phyloP scores from a whole-genome alignment of 2,888 invertebrate genomes.

The Volucella inanis region DNA sequence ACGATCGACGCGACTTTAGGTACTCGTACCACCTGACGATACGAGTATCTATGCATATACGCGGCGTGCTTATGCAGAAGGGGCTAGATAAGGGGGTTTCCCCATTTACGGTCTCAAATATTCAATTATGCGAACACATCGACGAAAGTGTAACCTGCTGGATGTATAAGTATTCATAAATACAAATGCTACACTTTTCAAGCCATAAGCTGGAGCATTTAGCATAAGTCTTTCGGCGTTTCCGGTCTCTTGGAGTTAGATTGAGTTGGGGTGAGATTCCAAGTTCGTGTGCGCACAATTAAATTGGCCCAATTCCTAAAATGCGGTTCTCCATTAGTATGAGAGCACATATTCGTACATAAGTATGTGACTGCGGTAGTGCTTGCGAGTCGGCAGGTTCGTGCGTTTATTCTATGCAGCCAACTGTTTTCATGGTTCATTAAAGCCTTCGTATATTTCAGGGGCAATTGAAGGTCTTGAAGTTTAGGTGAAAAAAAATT shows the following conservation, averaged over 20 bases:
- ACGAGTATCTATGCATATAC: no score
- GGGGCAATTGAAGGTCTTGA: slow-evolving; percentile 44
- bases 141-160: slow-evolving; percentile 49
- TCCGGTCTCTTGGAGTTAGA: slow-evolving; percentile 40
- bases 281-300: slow-evolving; percentile 49
- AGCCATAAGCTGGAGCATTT: background rate
- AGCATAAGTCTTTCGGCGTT: background rate
- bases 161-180: no score
- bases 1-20: slow-evolving; percentile 1
- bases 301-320: slow-evolving; percentile 58
- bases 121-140: slow-evolving; percentile 50
- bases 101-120: slow-evolving; percentile 38
- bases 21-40: no score
- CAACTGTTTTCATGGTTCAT: slow-evolving; percentile 28
- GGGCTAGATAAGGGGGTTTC: background rate
- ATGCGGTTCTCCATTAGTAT: slow-evolving; percentile 7
- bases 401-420: background rate
- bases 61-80: background rate
- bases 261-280: background rate
- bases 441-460: slow-evolving; percentile 16
- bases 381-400: no score
- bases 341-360: background rate
- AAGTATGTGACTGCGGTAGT: no score
- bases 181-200: slow-evolving; percentile 23
- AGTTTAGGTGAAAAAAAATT: slow-evolving; percentile 6